Evolutionary conservation across 2,888 invertebrate species (phyloP).

Genomic region (Tinea trinotella): DNA sequence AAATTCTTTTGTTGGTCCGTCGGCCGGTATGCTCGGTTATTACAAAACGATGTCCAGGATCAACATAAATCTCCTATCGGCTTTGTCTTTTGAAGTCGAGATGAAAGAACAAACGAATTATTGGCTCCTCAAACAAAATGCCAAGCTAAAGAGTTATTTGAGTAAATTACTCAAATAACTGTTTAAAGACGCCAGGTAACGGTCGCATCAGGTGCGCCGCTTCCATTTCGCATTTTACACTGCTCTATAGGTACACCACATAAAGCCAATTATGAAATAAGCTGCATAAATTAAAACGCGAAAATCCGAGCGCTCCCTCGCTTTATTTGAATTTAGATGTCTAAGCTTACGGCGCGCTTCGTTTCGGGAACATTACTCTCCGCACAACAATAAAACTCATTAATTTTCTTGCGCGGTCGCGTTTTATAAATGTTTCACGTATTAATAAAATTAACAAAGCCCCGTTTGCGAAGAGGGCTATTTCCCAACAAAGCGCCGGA

Average conservation of each 20-base stretch:
- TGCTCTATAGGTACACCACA: conserved; percentile 18
- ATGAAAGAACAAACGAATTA: conserved; percentile 45
- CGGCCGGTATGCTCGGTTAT: conserved; percentile 7
- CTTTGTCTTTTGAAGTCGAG: conserved; percentile 49
- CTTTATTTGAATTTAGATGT: conserved; percentile 38
- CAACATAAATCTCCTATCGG: conserved; percentile 46
- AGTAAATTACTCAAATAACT: conserved; percentile 31
- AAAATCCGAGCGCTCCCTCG: conserved; percentile 39
- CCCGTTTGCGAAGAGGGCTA: conserved; percentile 55
- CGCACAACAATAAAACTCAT: conserved; percentile 68
- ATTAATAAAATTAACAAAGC: conserved; percentile 73
- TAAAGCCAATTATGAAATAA: conserved; percentile 47
- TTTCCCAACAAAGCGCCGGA: conserved; percentile 63
- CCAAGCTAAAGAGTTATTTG: conserved; percentile 31
- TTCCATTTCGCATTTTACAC: conserved; percentile 25
- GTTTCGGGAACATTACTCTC: conserved; percentile 59
- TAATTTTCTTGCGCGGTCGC: conserved; percentile 62
- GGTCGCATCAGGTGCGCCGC: conserved; percentile 43
- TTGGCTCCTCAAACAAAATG: conserved; percentile 29
- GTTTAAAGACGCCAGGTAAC: background rate
- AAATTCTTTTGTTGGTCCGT: conserved; percentile 62
- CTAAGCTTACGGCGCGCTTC: conserved; percentile 46
- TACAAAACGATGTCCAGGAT: conserved; percentile 41
- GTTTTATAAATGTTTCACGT: conserved; percentile 70
- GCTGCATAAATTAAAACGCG: conserved; percentile 48